Base-by-base conservation (phyloP, 2,113 vertebrate genomes). In the Junco hyemalis region DNA sequence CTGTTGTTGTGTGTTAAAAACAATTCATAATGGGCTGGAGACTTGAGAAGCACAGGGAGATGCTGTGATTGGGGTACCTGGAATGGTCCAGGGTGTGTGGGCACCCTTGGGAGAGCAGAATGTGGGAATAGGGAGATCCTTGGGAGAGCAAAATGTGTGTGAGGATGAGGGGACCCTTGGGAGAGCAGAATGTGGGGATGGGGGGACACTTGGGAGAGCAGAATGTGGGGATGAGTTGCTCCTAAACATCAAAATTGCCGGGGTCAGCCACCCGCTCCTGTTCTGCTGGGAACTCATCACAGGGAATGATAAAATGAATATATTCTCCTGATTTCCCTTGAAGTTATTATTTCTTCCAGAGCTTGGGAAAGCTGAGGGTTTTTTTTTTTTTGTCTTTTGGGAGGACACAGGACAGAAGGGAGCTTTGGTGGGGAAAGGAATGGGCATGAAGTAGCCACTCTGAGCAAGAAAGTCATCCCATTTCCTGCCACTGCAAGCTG, bases 71-170 rank as follows among this genome's bases (percentile, higher is more conserved):
- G 20, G 26, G 54, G 12, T 15, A 2, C 3, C 71, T 65, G 31
- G 23, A 28, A 3, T 0, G 0, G 22, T 33, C 42, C 45, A 10
- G 40, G 33, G 4, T 9, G 11, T 19, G 29, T 0, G 2, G 25
- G 18, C 42, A 1, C 7, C 7, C 18, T 29, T 53, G 28, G 50
- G 19, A 56, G 42, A 89, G 23, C 16, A 60, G 36, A 38, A 44
- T 25, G 33, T 22, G 42, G 28, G 40, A 16, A 14, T 38, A 40
- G 56, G 48, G 26, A 20, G 48, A 15, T 12, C 35, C 68, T 33
- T 14, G n/a, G 36, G 24, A 65, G 28, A 80, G 21, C 25, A 48
- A 45, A 64, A 51, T 54, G 31, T 21, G 50, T 12, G 38, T 38
- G 10, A 9, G 50, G 1, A 28, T 28, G 2, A 1, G 15, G 50